Evolutionary conservation across 2,888 invertebrate species (phyloP), one percentile per base, ranked within the genome.

Genomic region (Andrena haemorrhoa): DNA sequence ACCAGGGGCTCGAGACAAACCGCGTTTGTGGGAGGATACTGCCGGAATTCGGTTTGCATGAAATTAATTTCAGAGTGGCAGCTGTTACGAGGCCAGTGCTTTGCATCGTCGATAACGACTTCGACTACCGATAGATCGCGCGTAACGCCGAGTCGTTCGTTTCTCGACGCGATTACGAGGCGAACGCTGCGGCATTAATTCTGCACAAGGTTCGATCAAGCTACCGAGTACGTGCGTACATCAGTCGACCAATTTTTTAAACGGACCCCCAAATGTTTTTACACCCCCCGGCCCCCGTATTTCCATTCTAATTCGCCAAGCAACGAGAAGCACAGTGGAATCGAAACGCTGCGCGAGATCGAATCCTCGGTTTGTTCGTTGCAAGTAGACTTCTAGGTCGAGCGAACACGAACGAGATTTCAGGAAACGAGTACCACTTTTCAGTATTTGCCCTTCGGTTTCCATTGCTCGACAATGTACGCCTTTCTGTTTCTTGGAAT

Each of bases 401-500:
- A 51, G 35, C 61, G 53, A 75, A 66, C 61, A 68, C 60, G 76
- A 78, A 78, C 76, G 77, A 78, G 75, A 7, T 29, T 31, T 47
- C 2, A n/a, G 26, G 41, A 61, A 53, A 33, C 35, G 33, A 49
- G 63, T 12, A n/a, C 16, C 16, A 33, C 2, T n/a, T 51, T 71
- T 29, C 41, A 41, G 41, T 41, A 16, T 51, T 3, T 10, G 29
- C 8, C 12, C 49, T 51, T 12, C 6, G 8, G 7, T 5, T 20
- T 10, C 16, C 20, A 60, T 7, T 60, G 12, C 2, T 29, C 29
- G 31, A 7, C 16, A 31, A 5, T 49, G 33, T 16, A 8, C 20
- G 20, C 2, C n/a, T 16, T 29, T 49, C 6, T 51, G 29, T 78
- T 78, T 79, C 79, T 66, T 78, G 71, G 72, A 80, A 79, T 72